These are phyloP conservation scores for Cataglyphis altisquamis DNA, from an alignment of 2,888 invertebrate genomes.

Conservation along the genomic window DNA sequence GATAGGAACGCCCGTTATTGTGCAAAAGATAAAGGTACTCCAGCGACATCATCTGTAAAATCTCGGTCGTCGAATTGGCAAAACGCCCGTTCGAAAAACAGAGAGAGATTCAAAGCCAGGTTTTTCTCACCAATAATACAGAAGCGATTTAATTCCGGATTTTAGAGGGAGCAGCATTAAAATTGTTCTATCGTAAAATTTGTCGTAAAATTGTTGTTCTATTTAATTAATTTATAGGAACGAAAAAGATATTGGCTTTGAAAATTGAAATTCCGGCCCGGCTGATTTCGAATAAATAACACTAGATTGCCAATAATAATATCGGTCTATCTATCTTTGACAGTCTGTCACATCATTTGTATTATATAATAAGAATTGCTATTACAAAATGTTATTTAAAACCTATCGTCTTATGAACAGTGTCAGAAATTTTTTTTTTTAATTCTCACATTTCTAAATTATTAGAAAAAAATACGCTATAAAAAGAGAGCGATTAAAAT, in stretches of 20 bases:
- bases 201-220: neutral
- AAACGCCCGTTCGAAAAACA: neutral
- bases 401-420: no score
- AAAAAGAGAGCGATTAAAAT: no score
- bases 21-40: neutral
- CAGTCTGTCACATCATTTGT: neutral
- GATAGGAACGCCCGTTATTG: neutral
- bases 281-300: neutral
- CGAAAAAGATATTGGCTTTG: neutral
- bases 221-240: neutral
- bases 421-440: no score
- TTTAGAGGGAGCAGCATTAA: neutral
- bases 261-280: neutral
- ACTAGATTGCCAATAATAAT: neutral
- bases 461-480: no score
- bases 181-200: neutral
- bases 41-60: constrained; percentile 8
- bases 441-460: no score
- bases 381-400: neutral
- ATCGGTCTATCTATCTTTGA: neutral
- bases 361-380: neutral
- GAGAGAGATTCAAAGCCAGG: neutral
- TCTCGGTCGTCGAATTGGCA: constrained; percentile 9
- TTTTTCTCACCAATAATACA: constrained; percentile 16
- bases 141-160: neutral